Percentiles rank a stretch among this genome's conserved stretches.
Evolutionary conservation across 2,797 vertebrate genomes (phyloP).

Genomic region (Ctenosaura bakeri): DNA sequence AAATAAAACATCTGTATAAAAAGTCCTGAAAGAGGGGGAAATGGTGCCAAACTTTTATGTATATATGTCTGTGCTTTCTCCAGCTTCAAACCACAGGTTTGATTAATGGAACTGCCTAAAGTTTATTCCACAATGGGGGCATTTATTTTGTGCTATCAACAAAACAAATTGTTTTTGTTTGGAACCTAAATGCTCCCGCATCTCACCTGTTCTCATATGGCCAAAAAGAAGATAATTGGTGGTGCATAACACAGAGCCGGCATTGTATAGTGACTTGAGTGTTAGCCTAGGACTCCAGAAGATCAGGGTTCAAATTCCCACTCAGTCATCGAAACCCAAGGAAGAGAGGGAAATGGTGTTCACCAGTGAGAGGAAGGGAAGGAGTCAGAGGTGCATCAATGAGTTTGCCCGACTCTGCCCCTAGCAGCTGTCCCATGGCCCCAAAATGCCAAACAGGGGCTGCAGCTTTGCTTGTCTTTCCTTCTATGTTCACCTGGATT

Average conservation of each 20-base stretch:
- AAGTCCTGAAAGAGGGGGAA: conserved; percentile 40
- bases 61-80: conserved; percentile 37
- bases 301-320: too few species aligned
- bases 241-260: too few species aligned
- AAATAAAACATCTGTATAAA: conserved; percentile 3
- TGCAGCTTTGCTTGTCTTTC: not conserved
- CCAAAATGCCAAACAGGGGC: not conserved
- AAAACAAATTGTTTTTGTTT: conserved; percentile 42
- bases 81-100: conserved; percentile 44
- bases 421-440: not conserved
- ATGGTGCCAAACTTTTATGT: conserved; percentile 23
- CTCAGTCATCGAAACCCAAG: too few species aligned
- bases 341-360: too few species aligned
- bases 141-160: conserved; percentile 43
- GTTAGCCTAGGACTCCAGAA: too few species aligned
- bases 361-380: not conserved
- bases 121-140: conserved; percentile 42
- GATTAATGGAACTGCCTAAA: conserved; percentile 56
- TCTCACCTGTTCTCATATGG: conserved; percentile 57
- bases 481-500: not conserved
- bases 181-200: conserved; percentile 59
- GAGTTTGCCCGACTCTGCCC: not conserved
- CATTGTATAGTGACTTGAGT: too few species aligned
- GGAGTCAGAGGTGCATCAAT: too few species aligned
- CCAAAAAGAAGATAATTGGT: conserved; percentile 41